phyloP scores from a whole-genome alignment of 2,888 invertebrate genomes.

The Acanthopleura granulata region DNA sequence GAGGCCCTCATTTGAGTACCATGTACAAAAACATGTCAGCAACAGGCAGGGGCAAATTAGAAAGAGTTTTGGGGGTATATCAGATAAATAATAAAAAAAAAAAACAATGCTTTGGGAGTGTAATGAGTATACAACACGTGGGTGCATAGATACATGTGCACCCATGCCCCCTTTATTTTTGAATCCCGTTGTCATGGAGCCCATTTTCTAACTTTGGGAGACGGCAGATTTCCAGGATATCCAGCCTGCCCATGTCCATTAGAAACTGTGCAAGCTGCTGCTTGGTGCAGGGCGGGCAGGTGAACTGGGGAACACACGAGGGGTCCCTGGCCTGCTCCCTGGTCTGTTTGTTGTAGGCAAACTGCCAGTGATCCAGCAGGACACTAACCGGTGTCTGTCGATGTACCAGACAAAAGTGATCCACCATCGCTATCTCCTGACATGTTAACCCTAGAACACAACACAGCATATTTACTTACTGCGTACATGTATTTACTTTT shows the following conservation, averaged over 20 bases:
- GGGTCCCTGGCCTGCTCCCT: background rate
- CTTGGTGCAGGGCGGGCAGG: background rate
- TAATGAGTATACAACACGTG: too few species aligned
- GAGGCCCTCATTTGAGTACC: too few species aligned
- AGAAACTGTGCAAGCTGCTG: background rate
- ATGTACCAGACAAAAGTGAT: background rate
- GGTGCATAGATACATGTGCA: too few species aligned
- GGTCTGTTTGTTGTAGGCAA: background rate
- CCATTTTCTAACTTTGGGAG: background rate
- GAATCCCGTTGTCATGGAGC: too few species aligned
- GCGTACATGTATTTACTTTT: too few species aligned
- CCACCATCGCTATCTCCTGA: background rate
- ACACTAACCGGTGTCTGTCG: background rate
- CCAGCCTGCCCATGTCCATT: background rate
- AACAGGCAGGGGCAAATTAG: too few species aligned
- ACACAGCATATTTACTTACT: too few species aligned
- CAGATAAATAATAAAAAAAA: too few species aligned
- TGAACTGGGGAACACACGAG: background rate
- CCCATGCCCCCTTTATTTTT: too few species aligned
- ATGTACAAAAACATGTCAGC: too few species aligned
- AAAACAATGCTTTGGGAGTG: too few species aligned
- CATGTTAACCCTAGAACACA: background rate
- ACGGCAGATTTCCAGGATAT: background rate
- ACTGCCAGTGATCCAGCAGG: conserved; percentile 14
- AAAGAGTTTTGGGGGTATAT: too few species aligned